Base-by-base conservation (phyloP, 1,140 invertebrate genomes). In the Psix sp. region DNA sequence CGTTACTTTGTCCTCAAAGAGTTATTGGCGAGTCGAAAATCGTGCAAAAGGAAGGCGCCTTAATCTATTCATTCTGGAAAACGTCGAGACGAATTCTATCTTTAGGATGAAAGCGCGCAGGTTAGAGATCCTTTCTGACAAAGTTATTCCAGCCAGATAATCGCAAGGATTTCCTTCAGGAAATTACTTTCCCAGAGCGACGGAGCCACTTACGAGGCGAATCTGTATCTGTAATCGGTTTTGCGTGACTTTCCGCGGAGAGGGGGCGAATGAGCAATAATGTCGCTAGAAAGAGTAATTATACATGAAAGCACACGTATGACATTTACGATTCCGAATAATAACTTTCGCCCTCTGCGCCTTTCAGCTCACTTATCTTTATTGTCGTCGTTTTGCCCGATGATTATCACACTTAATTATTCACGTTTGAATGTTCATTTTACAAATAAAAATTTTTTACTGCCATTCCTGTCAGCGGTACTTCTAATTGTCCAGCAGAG, bases 101-200 rank as follows among this genome's bases (percentile, higher is more conserved):
- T 62, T 62, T 36, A 60, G 62, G 71, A 74, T 74, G 62, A 67
- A 67, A 67, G 62, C 56, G 33, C 62, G 42, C 62, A 43, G 49
- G 62, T 54, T 68, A 67, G 65, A 68, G 65, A 71, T 65, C 71
- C 62, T 72, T 68, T 71, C 62, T 71, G 62, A 60, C 70, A 57
- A 67, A 65, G 70, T 74, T 74, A 74, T 74, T 74, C 70, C 70
- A 74, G 62, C 43, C 65, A 70, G 77, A 78, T 78, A 76, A 78
- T 78, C 77, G 74, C 60, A 29, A 59, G 74, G 77, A 78, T 78
- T 78, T 78, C 77, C 77, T 74, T 33, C 57, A 78, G 77, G 77
- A 78, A 78, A 78, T 76, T 78, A 78, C 77, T 78, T 78, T 78
- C 77, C 57, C 77, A 78, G 72, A 65, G 62, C 75, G 77, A 68